A percentile compares a stretch with the other conserved stretches of the same genome.
phyloP scores from a whole-genome alignment of 2,113 vertebrate genomes.

The Hydrolagus affinis region DNA sequence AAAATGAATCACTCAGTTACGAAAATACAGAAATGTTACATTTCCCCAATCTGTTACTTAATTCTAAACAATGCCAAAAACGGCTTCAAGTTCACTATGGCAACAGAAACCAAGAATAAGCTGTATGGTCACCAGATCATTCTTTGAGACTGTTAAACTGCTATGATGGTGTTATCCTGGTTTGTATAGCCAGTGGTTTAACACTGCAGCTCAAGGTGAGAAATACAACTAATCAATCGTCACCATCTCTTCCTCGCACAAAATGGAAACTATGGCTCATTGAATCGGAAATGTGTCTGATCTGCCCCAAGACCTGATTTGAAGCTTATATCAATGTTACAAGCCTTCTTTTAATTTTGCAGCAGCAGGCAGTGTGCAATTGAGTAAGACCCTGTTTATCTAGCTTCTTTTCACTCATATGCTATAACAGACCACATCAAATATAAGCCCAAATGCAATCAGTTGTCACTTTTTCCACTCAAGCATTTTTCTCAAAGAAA shows the following conservation, averaged over 20 bases:
- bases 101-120: background rate
- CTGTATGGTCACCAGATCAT: too few species aligned
- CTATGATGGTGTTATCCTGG: background rate
- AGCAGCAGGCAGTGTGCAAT: background rate
- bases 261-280: conserved; percentile 22
- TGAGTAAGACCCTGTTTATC: background rate
- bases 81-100: background rate
- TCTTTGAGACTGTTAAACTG: background rate
- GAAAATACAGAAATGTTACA: too few species aligned
- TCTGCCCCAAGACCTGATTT: background rate
- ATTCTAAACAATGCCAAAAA: too few species aligned
- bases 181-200: background rate
- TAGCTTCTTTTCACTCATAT: background rate
- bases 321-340: conserved; percentile 18
- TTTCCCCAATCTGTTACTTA: background rate
- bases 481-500: conserved; percentile 20
- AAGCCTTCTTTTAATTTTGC: background rate
- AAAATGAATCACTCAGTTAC: too few species aligned
- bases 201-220: background rate
- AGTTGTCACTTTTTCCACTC: conserved; percentile 20
- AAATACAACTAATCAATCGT: background rate
- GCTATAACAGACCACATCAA: conserved; percentile 21
- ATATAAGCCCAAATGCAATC: background rate
- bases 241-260: background rate
- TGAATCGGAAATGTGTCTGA: background rate